phyloP scores from a whole-genome alignment of 2,888 invertebrate genomes.

The Amiota communis region DNA sequence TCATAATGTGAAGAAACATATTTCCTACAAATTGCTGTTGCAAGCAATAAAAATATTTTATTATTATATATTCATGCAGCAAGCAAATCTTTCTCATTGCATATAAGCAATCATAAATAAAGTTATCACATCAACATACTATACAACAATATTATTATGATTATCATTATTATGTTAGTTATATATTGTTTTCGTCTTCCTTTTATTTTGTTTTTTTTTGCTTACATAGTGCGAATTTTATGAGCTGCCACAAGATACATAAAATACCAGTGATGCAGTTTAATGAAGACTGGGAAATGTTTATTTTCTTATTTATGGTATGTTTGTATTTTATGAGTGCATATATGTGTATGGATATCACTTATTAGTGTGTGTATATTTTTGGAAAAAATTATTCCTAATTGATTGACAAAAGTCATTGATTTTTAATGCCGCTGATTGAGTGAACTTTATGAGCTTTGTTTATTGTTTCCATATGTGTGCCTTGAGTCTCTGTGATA shows the following conservation, averaged over 20 bases:
- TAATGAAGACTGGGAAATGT: not conserved
- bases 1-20: too few species aligned
- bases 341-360: too few species aligned
- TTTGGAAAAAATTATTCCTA: not conserved
- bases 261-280: not conserved
- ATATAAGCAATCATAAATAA: not conserved
- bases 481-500: not conserved
- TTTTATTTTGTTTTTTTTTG: not conserved
- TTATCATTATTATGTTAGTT: too few species aligned
- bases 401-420: conserved; percentile 24
- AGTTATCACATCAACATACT: conserved; percentile 3
- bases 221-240: not conserved
- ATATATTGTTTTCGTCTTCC: too few species aligned
- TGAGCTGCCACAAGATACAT: not conserved
- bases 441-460: not conserved
- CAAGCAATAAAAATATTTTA: too few species aligned
- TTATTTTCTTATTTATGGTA: not conserved
- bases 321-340: not conserved
- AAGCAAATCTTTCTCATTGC: too few species aligned
- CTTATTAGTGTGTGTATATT: too few species aligned
- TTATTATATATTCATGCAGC: too few species aligned
- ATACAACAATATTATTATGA: not conserved
- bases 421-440: conserved; percentile 10
- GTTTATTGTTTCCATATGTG: not conserved
- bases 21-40: too few species aligned